Evolutionary conservation across 1,140 invertebrate species (phyloP), one percentile per base, ranked within the genome.

Genomic region (Dendrolimus kikuchii): DNA sequence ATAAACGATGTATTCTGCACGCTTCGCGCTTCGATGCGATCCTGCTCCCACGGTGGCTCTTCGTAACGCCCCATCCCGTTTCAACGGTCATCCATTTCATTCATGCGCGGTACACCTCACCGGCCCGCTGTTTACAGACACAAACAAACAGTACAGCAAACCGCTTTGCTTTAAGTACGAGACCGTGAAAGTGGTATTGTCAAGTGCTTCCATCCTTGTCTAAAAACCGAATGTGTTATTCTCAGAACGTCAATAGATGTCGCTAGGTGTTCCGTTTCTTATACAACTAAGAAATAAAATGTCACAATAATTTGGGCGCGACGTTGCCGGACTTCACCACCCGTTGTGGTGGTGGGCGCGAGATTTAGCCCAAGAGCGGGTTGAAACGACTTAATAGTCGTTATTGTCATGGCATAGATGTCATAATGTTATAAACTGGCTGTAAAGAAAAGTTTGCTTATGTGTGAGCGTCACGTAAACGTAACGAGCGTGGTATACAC

Each of bases 81-180:
- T 72, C 38, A 43, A 62, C 69, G 68, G 78, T 82, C 75, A 77
- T 86, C 83, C 77, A 76, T 86, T 88, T 88, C 86, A 88, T 88
- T 88, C 86, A 88, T 86, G 79, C 83, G 81, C 78, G 77, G 77
- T 87, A 81, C 76, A 86, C 77, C 78, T 83, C 76, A 74, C 66
- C 74, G 70, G 77, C 71, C 81, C 78, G 77, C 83, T 86, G 83
- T 86, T 88, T 88, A 86, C 86, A 83, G 81, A 88, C 83, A 86
- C 85, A 88, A 86, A 86, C 82, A 88, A 88, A 88, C 86, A 86
- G 81, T 84, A 83, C 80, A 84, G 77, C 81, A 86, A 86, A 86
- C 79, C 83, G 83, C 83, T 86, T 86, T 79, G 81, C 82, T 86
- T 83, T 81, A 85, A 82, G 82, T 86, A 86, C 70, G 77, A 81